Conservation (phyloP, 2,113 vertebrate species). For the Andinoacara biseriatus region DNA sequence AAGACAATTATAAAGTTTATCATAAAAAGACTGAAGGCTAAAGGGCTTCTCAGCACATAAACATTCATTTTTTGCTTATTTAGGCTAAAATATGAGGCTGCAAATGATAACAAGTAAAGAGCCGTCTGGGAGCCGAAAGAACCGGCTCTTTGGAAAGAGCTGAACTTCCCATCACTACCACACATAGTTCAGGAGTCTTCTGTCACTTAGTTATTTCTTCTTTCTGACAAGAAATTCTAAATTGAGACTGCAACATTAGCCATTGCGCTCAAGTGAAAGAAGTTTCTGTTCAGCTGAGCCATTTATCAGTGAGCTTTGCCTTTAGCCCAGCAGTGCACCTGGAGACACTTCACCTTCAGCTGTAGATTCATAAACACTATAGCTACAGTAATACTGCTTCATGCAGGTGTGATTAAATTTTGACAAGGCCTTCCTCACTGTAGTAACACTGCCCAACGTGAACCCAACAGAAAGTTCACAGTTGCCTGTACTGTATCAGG, state of each 20-base stretch:
- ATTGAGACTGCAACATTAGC: not conserved
- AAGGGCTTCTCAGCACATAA: too few species aligned
- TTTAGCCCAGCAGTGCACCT: constrained; percentile 19
- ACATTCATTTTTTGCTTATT: too few species aligned
- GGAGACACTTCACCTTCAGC: not conserved
- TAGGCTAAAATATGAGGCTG: too few species aligned
- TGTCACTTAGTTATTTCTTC: not conserved
- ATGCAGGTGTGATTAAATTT: not conserved
- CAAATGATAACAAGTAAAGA: too few species aligned
- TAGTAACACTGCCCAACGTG: not conserved
- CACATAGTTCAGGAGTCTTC: not conserved
- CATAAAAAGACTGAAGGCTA: too few species aligned
- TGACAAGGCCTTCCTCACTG: not conserved
- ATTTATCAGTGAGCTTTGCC: constrained; percentile 29
- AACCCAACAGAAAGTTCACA: constrained; percentile 18
- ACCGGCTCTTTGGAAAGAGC: not conserved
- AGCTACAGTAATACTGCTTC: constrained; percentile 5
- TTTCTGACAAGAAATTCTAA: not conserved
- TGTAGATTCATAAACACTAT: not conserved
- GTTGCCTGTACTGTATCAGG: constrained; percentile 23
- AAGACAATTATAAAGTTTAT: too few species aligned
- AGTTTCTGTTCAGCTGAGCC: not conserved
- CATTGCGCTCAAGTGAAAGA: not conserved
- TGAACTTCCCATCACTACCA: not conserved
- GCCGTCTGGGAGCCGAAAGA: too few species aligned